A percentile compares a stretch with the other conserved stretches of the same genome.
Conservation (phyloP, 2,113 vertebrate species). For the Poicephalus gulielmi region DNA sequence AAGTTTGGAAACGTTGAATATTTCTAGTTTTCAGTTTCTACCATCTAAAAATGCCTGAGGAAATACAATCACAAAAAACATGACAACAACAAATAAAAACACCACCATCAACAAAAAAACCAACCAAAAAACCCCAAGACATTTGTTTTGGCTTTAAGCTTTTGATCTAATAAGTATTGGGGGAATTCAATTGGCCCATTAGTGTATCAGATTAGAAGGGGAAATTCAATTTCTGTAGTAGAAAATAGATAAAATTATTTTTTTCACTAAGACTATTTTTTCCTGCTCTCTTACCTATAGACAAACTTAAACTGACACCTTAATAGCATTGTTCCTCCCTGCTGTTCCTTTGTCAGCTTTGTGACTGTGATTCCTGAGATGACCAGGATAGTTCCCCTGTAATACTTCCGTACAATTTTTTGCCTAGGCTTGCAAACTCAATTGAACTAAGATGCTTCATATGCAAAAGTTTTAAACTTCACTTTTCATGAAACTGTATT, state of each 20-base stretch:
- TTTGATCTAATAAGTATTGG: not conserved
- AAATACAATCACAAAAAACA: not conserved
- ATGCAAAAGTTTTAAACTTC: not conserved
- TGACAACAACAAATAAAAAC: not conserved
- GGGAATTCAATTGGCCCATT: not conserved
- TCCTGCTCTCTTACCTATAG: not conserved
- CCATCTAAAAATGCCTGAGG: not conserved
- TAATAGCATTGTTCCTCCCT: not conserved
- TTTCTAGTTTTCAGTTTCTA: not conserved
- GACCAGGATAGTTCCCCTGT: not conserved
- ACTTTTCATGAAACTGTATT: slow-evolving; percentile 1
- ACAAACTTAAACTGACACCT: not conserved
- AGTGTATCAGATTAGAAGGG: not conserved
- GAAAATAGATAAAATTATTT: not conserved
- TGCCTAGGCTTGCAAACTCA: not conserved
- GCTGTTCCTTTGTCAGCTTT: not conserved
- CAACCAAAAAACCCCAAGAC: too few species aligned
- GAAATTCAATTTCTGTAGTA: not conserved
- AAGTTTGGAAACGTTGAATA: not conserved
- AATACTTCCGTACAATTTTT: not conserved
- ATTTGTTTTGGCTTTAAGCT: not conserved
- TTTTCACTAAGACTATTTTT: not conserved
- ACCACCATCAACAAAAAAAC: not conserved
- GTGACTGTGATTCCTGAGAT: not conserved
- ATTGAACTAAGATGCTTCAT: not conserved